A percentile compares a stretch with the other conserved stretches of the same genome.
These are phyloP conservation scores for Poecilia picta DNA, from an alignment of 2,797 vertebrate species.

Conservation along the genomic window DNA sequence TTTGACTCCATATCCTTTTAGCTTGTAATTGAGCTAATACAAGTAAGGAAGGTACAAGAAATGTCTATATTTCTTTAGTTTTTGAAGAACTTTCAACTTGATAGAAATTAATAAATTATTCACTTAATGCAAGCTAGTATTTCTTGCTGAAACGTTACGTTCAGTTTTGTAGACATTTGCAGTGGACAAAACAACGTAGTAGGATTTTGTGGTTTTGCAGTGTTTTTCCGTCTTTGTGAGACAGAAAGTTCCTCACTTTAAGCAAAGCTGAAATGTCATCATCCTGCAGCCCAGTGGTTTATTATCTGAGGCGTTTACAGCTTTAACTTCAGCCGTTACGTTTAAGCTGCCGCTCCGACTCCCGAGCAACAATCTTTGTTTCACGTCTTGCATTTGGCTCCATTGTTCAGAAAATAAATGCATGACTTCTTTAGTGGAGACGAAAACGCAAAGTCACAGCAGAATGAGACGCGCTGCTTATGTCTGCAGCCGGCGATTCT, in stretches of 20 bases:
- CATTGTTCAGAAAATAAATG: slow-evolving; percentile 14
- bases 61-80: no score
- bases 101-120: background rate
- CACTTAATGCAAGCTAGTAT: no score
- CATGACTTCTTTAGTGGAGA: background rate
- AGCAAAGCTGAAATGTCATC: background rate
- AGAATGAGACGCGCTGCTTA: background rate
- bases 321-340: background rate
- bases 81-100: background rate
- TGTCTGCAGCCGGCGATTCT: background rate
- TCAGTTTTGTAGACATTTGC: no score
- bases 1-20: background rate
- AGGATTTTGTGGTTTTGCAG: background rate
- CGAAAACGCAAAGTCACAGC: background rate
- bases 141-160: no score
- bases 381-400: background rate
- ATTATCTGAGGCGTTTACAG: background rate
- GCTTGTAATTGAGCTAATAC: background rate
- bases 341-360: slow-evolving; percentile 2
- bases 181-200: no score
- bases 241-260: background rate
- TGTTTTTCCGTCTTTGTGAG: background rate
- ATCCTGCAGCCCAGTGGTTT: background rate
- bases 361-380: background rate
- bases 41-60: background rate